Base-by-base conservation (phyloP, 35 echinoderm and acorn worm genomes). In the Lytechinus variegatus region DNA sequence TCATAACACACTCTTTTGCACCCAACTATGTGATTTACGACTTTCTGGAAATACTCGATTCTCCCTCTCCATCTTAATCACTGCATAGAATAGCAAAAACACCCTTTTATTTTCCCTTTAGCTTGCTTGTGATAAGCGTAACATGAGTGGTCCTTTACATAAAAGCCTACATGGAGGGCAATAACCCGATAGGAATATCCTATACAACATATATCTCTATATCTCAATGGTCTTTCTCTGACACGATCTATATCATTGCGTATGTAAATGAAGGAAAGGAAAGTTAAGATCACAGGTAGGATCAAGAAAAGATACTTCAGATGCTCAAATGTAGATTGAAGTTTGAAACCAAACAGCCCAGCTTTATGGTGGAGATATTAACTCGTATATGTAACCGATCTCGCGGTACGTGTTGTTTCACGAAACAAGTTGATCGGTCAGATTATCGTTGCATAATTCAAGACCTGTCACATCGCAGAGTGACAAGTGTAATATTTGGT, bases 341-440 rank as follows among this genome's bases (percentile, higher is more conserved):
- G 88, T 90, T 90, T 90, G 88, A 90, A 52, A 90, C 88, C 88
- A 90, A 90, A 90, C 88, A 90, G 88, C 28, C 52, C 52, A 19
- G 88, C 29, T 90, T 90, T 90, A 24, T 79, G 66, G 88, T 33
- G 28, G 88, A 33, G 54, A 57, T 57, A 93, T 93, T 57, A 93
- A 57, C 52, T 93, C 54, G 28, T 54, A 33, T 57, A 93, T 93
- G 92, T 93, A 93, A 93, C 53, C 92, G 54, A 93, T 93, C 92
- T 54, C 16, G 54, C 16, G 52, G 21, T 33, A 54, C 53, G 53
- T 93, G 92, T 93, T 93, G 54, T 93, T 93, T 93, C 54, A 93
- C 66, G 66, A 93, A 57, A 93, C 92, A 93, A 93, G 92, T 93
- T 93, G 28, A 93, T 93, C 92, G 55, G 92, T 93, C 54, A 93